Conservation (phyloP, 2,797 vertebrate genomes). For the Coregonus sp. region DNA sequence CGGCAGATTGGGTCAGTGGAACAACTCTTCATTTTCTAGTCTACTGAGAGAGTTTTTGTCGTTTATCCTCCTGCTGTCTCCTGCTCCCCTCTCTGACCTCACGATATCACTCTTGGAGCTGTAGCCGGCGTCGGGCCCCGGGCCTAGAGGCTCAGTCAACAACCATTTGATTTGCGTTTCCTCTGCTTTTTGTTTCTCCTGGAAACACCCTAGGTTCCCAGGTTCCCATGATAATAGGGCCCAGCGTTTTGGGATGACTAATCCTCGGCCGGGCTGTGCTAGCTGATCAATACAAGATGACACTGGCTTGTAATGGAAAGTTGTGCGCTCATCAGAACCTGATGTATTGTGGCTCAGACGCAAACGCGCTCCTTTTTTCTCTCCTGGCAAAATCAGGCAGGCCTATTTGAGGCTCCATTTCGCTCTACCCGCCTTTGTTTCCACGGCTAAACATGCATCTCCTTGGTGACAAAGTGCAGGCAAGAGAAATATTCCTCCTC, state of each 20-base stretch:
- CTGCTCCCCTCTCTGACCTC: not conserved
- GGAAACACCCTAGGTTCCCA: not conserved
- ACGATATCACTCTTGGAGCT: not conserved
- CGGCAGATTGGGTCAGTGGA: not conserved
- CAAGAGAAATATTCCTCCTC: not conserved
- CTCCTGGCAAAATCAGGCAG: not conserved
- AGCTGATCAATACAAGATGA: slow-evolving; percentile 2
- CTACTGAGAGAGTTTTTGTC: not conserved
- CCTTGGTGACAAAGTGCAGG: not conserved
- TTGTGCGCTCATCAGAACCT: not conserved
- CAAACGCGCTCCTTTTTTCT: not conserved
- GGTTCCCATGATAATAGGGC: not conserved
- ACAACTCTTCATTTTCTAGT: not conserved
- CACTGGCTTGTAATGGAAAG: not conserved
- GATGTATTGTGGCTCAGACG: not conserved
- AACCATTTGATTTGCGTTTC: not conserved
- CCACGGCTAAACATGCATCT: not conserved
- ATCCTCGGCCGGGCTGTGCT: not conserved
- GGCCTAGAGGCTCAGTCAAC: not conserved
- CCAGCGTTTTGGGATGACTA: not conserved
- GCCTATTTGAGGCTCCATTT: not conserved
- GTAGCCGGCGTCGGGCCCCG: not conserved
- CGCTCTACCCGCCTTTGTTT: not conserved
- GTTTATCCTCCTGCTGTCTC: not conserved
- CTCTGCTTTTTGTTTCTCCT: not conserved